Percentiles rank a stretch among this genome's conserved stretches.
These are phyloP conservation scores for Xestoiulus laeticollis DNA, from an alignment of 2,888 invertebrate species.

Conservation along the genomic window DNA sequence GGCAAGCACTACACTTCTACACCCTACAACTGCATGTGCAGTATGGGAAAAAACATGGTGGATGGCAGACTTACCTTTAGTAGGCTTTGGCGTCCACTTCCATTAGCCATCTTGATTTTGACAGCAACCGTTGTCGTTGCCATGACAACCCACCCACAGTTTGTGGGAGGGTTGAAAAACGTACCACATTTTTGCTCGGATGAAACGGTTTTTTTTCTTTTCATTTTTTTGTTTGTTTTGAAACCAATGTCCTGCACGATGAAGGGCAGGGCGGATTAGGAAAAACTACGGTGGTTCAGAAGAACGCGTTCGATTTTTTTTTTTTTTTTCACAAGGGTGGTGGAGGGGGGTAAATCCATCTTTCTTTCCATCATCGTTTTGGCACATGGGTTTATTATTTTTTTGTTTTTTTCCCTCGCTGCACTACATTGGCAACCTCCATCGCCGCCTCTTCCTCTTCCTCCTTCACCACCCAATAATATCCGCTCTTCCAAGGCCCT, in stretches of 20 bases:
- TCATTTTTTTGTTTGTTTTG: background rate
- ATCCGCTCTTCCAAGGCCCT: background rate
- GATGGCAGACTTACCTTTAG: background rate
- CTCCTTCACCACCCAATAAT: background rate
- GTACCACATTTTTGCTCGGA: background rate
- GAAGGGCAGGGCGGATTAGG: background rate
- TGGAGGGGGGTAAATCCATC: background rate
- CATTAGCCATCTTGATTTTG: background rate
- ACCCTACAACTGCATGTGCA: background rate
- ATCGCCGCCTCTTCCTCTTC: background rate
- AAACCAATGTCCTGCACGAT: background rate
- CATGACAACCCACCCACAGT: background rate
- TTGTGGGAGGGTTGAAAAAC: background rate
- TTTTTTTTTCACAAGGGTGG: too few species aligned
- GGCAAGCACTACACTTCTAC: background rate
- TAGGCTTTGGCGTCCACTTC: background rate
- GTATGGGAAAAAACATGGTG: background rate
- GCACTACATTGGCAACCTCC: background rate
- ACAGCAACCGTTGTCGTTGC: background rate
- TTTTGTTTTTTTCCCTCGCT: background rate
- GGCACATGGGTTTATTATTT: background rate
- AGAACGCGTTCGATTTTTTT: background rate
- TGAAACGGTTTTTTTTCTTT: background rate
- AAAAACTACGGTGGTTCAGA: background rate
- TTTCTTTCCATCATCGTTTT: background rate